phyloP scores from a whole-genome alignment of 2,113 vertebrate species.

The Solea senegalensis region DNA sequence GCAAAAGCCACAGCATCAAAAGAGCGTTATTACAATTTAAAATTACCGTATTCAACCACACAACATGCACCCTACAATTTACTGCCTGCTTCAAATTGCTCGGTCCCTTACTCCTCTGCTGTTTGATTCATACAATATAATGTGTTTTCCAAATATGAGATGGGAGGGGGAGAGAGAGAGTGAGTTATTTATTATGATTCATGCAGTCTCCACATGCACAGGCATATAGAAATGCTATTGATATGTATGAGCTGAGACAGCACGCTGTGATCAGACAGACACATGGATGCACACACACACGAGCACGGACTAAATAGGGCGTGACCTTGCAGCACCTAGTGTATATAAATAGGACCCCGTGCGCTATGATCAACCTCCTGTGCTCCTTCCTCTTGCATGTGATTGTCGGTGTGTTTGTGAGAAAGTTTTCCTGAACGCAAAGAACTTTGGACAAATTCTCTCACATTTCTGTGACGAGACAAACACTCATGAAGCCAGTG shows the following conservation, averaged over 20 bases:
- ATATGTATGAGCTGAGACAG: slow-evolving; percentile 38
- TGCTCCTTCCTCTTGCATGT: slow-evolving; percentile 8
- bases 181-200: slow-evolving; percentile 2
- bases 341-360: slow-evolving; percentile 16
- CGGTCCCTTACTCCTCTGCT: neutral
- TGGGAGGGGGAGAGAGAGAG: no score
- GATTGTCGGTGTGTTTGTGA: neutral
- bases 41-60: slow-evolving; percentile 5
- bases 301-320: slow-evolving; percentile 43
- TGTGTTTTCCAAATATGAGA: neutral
- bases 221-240: slow-evolving; percentile 9
- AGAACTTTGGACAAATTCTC: slow-evolving; percentile 8
- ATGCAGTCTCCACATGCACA: slow-evolving; percentile 17
- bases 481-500: neutral
- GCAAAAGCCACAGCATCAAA: neutral
- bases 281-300: neutral
- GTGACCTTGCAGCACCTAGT: slow-evolving; percentile 53
- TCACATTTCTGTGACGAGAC: neutral
- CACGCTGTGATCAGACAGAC: slow-evolving; percentile 25
- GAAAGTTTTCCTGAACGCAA: slow-evolving; percentile 6
- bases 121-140: slow-evolving; percentile 14
- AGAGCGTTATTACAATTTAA: neutral
- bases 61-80: neutral
- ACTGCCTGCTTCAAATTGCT: neutral
- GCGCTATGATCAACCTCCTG: slow-evolving; percentile 10